Evolutionary conservation across 2,797 vertebrate species (phyloP).

Genomic region (Sciurus vulgaris): DNA sequence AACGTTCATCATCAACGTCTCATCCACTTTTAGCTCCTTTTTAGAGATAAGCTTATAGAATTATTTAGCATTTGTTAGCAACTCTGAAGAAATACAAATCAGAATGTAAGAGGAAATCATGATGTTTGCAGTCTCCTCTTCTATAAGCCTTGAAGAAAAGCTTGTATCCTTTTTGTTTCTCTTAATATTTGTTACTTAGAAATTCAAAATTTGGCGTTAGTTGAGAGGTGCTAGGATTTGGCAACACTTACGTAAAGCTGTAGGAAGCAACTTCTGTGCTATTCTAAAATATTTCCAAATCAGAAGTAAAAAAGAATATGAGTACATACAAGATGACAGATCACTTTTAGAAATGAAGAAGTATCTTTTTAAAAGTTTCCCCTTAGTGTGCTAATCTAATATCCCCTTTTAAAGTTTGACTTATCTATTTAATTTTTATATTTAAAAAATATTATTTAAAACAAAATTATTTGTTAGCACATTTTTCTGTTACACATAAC

Average conservation of each 20-base stretch:
- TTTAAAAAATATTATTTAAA: neutral
- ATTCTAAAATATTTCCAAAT: conserved; percentile 50
- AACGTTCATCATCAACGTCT: neutral
- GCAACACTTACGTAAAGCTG: neutral
- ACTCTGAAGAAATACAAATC: neutral
- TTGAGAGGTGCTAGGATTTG: conserved; percentile 44
- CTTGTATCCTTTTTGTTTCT: conserved; percentile 47
- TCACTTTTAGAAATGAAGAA: conserved; percentile 38
- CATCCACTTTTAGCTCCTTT: neutral
- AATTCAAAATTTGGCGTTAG: conserved; percentile 22
- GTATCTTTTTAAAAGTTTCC: conserved; percentile 48
- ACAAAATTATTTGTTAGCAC: neutral
- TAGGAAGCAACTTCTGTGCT: conserved; percentile 23
- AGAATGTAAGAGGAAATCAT: conserved; percentile 16
- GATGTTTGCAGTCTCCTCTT: neutral
- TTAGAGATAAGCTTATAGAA: conserved; percentile 9
- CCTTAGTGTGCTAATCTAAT: neutral
- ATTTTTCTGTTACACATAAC: conserved; percentile 1
- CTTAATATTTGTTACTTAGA: conserved; percentile 26
- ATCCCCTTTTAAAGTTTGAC: conserved; percentile 1
- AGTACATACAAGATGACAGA: neutral
- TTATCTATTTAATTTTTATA: conserved; percentile 47
- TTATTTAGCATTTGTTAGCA: conserved; percentile 12
- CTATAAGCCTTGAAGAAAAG: conserved; percentile 58
- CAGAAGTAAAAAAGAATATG: neutral